Percentiles rank a stretch among this genome's conserved stretches.
phyloP scores from a whole-genome alignment of 2,797 vertebrate genomes.

The Epinephelus awoara region DNA sequence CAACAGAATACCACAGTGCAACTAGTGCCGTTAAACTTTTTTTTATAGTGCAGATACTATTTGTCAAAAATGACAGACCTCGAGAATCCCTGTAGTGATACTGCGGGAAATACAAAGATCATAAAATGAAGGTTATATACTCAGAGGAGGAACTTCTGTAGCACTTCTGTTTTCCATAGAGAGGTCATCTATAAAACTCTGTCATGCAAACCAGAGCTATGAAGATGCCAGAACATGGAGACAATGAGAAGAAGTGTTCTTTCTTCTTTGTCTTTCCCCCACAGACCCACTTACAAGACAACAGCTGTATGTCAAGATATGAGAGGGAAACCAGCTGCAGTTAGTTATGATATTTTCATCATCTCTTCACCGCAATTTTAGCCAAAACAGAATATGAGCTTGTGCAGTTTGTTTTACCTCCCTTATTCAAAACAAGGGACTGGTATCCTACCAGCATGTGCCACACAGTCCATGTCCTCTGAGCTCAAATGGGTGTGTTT shows the following conservation, averaged over 20 bases:
- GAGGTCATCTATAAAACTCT: conserved; percentile 13
- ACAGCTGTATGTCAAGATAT: background rate
- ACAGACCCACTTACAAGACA: background rate
- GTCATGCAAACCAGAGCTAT: background rate
- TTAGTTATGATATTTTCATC: background rate
- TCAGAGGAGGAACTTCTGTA: background rate
- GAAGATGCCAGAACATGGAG: conserved; percentile 28
- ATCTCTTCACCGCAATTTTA: background rate
- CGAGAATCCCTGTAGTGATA: conserved; percentile 10
- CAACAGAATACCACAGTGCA: background rate
- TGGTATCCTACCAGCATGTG: background rate
- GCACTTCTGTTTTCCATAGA: background rate
- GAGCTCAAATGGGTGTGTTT: no score
- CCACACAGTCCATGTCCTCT: no score
- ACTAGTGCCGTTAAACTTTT: background rate
- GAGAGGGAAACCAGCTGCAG: conserved; percentile 10
- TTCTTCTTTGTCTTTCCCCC: background rate
- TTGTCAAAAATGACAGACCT: conserved; percentile 11
- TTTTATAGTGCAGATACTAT: conserved; percentile 15
- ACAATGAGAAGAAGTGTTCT: conserved; percentile 6
- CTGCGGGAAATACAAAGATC: conserved; percentile 4
- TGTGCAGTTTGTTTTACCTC: background rate
- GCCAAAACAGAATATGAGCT: background rate
- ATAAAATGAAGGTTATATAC: conserved; percentile 13
- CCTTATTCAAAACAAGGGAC: background rate